Evolutionary conservation across 2,113 vertebrate genomes (phyloP).

Genomic region (Fregetta grallaria): DNA sequence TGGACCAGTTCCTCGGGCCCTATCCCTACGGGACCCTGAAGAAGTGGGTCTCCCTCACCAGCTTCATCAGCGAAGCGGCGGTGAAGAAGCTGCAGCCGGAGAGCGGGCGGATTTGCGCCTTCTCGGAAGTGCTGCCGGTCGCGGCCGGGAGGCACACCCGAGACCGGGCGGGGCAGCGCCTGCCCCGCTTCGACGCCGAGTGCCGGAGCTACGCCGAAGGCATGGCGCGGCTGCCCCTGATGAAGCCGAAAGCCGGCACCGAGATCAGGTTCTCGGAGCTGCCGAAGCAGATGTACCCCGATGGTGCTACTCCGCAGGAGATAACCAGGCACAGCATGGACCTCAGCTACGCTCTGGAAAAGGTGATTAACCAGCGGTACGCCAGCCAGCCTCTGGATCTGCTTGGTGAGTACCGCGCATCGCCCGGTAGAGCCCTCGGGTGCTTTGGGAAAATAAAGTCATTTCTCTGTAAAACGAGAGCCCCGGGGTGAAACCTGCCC

Average conservation of each 20-base stretch:
- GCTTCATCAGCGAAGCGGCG: constrained; percentile 78
- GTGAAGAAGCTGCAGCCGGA: constrained; percentile 83
- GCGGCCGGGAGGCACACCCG: constrained; percentile 76
- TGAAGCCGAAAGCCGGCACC: constrained; percentile 87
- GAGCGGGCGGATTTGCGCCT: constrained; percentile 84
- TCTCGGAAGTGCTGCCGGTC: constrained; percentile 88
- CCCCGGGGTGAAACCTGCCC: rapidly evolving
- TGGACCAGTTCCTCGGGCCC: constrained; percentile 88
- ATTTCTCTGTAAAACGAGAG: background rate
- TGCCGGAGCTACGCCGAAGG: constrained; percentile 93
- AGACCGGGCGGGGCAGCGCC: constrained; percentile 80
- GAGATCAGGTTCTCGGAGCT: constrained; percentile 88
- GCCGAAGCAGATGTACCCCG: constrained; percentile 85
- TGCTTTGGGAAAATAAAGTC: rapidly evolving
- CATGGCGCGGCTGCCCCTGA: constrained; percentile 85
- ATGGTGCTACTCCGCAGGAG: constrained; percentile 87
- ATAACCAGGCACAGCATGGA: constrained; percentile 93
- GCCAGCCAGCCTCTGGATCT: constrained; percentile 79
- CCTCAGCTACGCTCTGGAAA: constrained; percentile 87
- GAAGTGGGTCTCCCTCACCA: constrained; percentile 92
- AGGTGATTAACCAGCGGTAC: constrained; percentile 78
- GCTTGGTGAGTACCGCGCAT: constrained; percentile 76
- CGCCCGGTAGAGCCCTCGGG: rapidly evolving
- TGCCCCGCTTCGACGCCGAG: constrained; percentile 79
- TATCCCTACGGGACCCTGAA: constrained; percentile 89